Conservation (phyloP, 2,113 vertebrate species). For the Phylloscopus trochiloides region DNA sequence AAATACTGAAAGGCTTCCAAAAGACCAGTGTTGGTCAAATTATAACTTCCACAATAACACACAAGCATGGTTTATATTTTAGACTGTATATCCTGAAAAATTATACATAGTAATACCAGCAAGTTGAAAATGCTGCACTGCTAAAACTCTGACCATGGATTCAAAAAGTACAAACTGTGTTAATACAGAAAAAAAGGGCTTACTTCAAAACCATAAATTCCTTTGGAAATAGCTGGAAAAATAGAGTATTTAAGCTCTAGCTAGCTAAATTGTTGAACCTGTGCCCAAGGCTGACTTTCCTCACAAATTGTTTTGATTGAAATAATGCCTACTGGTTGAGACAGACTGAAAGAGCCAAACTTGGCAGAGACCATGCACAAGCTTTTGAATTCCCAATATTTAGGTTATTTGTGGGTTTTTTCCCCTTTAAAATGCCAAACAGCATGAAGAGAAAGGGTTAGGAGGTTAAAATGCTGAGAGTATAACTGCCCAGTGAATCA, state of each 20-base stretch:
- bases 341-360: background rate
- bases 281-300: background rate
- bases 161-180: background rate
- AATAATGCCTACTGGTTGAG: background rate
- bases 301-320: slow-evolving; percentile 23
- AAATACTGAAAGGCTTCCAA: background rate
- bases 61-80: background rate
- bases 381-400: background rate
- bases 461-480: background rate
- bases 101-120: background rate
- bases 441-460: background rate
- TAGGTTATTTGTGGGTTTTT: background rate
- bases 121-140: background rate
- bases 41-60: slow-evolving; percentile 25
- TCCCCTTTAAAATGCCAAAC: background rate
- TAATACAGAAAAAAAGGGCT: background rate
- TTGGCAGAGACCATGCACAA: background rate
- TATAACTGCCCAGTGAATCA: background rate
- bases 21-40: background rate
- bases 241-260: background rate
- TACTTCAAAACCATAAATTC: background rate
- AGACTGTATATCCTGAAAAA: background rate
- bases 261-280: slow-evolving; percentile 8
- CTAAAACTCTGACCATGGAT: background rate
- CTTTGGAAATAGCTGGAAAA: slow-evolving; percentile 5